Evolutionary conservation across 2,113 vertebrate genomes (phyloP), one percentile per base, ranked within the genome.

Genomic region (Notothenia rossii): DNA sequence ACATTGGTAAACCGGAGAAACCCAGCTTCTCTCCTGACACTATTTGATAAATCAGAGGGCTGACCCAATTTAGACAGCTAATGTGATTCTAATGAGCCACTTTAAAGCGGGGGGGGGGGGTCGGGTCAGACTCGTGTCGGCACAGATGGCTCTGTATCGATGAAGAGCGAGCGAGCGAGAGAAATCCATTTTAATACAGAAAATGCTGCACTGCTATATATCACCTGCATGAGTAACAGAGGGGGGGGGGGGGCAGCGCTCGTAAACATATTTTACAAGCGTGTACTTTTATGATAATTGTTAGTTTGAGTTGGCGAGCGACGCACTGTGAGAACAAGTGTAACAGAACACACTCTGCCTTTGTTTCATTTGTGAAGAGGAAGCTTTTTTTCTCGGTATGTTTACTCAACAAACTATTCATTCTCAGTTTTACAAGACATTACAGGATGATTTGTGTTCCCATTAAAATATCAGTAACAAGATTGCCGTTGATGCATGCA

Each of bases 11-110:
- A 77, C 22, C 14, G 36, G 36, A 64, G 4, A 65, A 50, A 62
- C 5, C 20, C 0, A 4, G 69, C 40, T 10, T 43, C 64, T 71
- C n/a, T 63, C n/a, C 25, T 56, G 68, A 7, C 22, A 45, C 60
- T 55, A 76, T 81, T 67, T 73, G 60, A 79, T 84, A 59, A 60
- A 66, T 51, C 25, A 11, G 63, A 20, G 7, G 25, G 48, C 18
- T 46, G 61, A 86, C 11, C 62, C 64, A 61, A 50, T 72, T 85
- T 62, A 12, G 45, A 33, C 62, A 10, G 61, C 62, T 82, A 83
- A 70, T 83, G 72, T 82, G 77, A 81, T 70, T 51, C 33, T 83
- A 84, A 86, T 63, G 33, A 80, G 29, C 22, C 68, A 74, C 72
- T 81, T 29, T 82, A 74, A 82, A 48, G 59, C 69, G 67, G 72